A percentile compares a stretch with the other conserved stretches of the same genome.
Conservation (phyloP, 1,140 invertebrate species). For the Potamilus streckersoni region DNA sequence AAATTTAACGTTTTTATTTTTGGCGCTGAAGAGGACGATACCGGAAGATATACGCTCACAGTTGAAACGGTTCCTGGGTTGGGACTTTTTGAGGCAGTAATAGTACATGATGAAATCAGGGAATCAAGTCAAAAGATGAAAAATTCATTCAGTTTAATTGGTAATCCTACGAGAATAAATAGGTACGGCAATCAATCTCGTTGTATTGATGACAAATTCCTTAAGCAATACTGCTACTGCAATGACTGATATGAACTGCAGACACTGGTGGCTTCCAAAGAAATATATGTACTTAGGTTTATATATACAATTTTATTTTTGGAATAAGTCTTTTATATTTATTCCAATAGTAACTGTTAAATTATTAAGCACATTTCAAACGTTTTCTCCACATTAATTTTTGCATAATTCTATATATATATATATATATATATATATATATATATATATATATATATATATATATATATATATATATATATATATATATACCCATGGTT, state of each 20-base stretch:
- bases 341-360: too few relatives aligned
- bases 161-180: constrained; percentile 61
- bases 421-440: too few relatives aligned
- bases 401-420: too few relatives aligned
- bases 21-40: not conserved
- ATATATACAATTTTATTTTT: too few relatives aligned
- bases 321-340: too few relatives aligned
- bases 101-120: constrained; percentile 9
- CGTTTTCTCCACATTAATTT: constrained; percentile 22
- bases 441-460: too few relatives aligned
- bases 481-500: too few relatives aligned
- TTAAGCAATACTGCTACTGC: constrained; percentile 60
- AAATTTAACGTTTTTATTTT: constrained; percentile 29
- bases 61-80: constrained; percentile 52
- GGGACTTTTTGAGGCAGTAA: constrained; percentile 58
- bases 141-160: constrained; percentile 40
- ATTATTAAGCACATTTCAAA: constrained; percentile 25
- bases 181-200: constrained; percentile 56
- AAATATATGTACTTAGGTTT: too few relatives aligned
- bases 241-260: not conserved
- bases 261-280: too few relatives aligned
- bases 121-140: constrained; percentile 26
- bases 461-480: too few relatives aligned
- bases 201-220: constrained; percentile 50
- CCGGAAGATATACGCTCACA: constrained; percentile 38